These are phyloP conservation scores for Muntiacus muntjak DNA, from an alignment of 2,113 vertebrate genomes.

Conservation along the genomic window DNA sequence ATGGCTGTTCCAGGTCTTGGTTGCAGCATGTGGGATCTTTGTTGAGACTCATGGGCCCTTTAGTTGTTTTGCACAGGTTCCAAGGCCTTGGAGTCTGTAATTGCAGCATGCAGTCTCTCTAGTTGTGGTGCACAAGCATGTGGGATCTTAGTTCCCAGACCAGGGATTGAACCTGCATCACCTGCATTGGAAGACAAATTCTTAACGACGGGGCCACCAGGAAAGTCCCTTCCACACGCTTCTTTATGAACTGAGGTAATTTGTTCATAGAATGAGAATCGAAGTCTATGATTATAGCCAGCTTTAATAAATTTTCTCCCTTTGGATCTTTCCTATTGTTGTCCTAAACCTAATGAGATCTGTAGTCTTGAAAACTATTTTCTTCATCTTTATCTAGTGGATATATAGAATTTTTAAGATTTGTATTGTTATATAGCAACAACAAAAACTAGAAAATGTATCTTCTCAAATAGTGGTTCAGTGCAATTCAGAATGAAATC, in stretches of 20 bases:
- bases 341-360: neutral
- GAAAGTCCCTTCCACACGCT: neutral
- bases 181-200: neutral
- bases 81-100: neutral
- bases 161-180: neutral
- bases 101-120: neutral
- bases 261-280: neutral
- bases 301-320: neutral
- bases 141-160: neutral
- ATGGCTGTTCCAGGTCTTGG: neutral
- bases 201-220: neutral
- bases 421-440: neutral
- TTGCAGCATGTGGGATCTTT: neutral
- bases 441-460: neutral
- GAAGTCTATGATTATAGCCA: neutral
- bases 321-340: neutral
- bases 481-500: neutral
- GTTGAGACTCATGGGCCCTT: neutral
- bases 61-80: neutral
- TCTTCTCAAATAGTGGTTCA: neutral
- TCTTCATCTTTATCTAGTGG: neutral
- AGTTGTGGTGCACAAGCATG: neutral
- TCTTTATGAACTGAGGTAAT: neutral
- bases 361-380: neutral
- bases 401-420: neutral